These are phyloP conservation scores for Drosophila suboccidentalis DNA, from an alignment of 2,888 invertebrate species.

Conservation along the genomic window DNA sequence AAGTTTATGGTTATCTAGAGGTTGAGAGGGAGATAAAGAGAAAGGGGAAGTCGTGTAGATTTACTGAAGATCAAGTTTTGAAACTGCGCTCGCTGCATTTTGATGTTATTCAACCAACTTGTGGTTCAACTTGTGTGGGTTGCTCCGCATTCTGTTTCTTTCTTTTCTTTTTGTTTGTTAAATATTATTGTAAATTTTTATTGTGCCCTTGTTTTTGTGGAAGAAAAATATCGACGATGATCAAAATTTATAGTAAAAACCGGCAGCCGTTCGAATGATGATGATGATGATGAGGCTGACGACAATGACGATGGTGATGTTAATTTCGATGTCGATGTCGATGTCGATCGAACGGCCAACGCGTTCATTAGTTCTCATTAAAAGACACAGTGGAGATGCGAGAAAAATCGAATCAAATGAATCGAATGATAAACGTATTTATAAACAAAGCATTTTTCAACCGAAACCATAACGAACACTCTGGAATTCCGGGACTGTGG, in stretches of 20 bases:
- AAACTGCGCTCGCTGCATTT: constrained; percentile 18
- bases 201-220: constrained; percentile 28
- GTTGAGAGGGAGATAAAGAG: background rate
- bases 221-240: constrained; percentile 27
- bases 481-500: constrained; percentile 35
- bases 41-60: background rate
- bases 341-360: constrained; percentile 33
- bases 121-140: constrained; percentile 47
- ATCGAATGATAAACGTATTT: constrained; percentile 60
- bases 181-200: constrained; percentile 46
- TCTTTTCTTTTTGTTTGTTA: constrained; percentile 24
- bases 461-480: constrained; percentile 54
- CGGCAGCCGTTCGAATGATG: constrained; percentile 37
- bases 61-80: constrained; percentile 17
- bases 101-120: constrained; percentile 16
- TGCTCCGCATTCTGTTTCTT: constrained; percentile 4
- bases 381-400: constrained; percentile 24
- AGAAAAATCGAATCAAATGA: constrained; percentile 23
- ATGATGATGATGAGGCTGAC: constrained; percentile 3
- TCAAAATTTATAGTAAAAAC: constrained; percentile 50
- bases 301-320: constrained; percentile 10
- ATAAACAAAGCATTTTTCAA: constrained; percentile 75
- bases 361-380: constrained; percentile 68
- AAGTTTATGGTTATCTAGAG: background rate
- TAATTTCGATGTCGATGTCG: background rate